Conservation (phyloP, 1,140 invertebrate genomes). For the Orchesella cincta region DNA sequence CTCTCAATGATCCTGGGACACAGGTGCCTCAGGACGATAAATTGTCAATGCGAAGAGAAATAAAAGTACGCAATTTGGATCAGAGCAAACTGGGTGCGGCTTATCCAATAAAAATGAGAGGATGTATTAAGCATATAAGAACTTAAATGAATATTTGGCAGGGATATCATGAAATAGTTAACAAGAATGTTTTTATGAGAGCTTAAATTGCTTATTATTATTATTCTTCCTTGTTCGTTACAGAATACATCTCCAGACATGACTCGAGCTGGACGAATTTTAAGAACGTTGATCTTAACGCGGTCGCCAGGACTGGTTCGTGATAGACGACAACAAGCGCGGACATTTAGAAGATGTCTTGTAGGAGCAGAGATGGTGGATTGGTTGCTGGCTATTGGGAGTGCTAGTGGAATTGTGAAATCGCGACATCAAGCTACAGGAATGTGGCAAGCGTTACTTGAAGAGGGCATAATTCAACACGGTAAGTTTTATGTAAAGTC, state of each 20-base stretch:
- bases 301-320: conserved; percentile 66
- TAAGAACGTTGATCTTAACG: conserved; percentile 69
- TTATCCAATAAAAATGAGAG: not conserved
- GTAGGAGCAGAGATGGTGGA: conserved; percentile 69
- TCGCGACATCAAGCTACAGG: conserved; percentile 73
- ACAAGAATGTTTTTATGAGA: not conserved
- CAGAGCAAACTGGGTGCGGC: not conserved
- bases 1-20: not conserved
- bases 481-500: too few relatives aligned
- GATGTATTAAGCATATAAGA: not conserved
- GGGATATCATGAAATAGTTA: not conserved
- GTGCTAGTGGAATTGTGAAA: conserved; percentile 59
- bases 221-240: conserved; percentile 44
- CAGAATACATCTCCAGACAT: conserved; percentile 67
- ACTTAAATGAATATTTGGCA: not conserved
- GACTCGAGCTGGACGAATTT: conserved; percentile 68
- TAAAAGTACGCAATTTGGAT: not conserved
- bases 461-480: conserved; percentile 76
- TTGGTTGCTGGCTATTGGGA: conserved; percentile 65
- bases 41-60: not conserved
- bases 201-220: conserved; percentile 18
- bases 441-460: conserved; percentile 82
- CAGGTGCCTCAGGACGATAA: not conserved
- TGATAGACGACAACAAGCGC: conserved; percentile 62
- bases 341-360: conserved; percentile 60